Evolutionary conservation across 2,113 vertebrate genomes (phyloP), one percentile per base, ranked within the genome.

Genomic region (Leptobrachium leishanense): DNA sequence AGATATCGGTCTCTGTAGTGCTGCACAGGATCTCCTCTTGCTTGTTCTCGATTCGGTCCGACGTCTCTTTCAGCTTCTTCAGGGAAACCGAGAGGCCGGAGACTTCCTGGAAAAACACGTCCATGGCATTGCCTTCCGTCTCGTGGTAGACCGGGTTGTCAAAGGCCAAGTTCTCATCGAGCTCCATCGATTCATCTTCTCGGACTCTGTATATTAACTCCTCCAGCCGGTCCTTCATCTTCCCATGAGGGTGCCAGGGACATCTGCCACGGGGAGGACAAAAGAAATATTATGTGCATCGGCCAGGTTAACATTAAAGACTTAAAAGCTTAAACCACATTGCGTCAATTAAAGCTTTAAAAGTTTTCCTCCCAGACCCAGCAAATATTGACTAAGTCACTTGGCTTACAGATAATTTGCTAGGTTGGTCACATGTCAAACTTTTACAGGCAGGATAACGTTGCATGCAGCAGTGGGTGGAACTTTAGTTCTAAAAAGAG

Each of bases 191-290:
- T 15, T 84, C 43, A 1, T 84, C 76, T 0, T 85, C 82, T 0
- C 68, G 81, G 0, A 6, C 44, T 11, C 84, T 80, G 65, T 3
- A 82, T 79, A 5, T 85, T 68, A 89, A 81, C 78, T 90, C 90
- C 0, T 87, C 87, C 77, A 91, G 83, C 3, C 90, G 78, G 84
- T 89, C 90, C 87, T 84, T 88, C 90, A 90, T 89, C 70, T 81
- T 87, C 62, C 0, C 0, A n/a, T 2, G 13, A 42, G 9, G 73
- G 39, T 2, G 2, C 64, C 54, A 1, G 76, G 70, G 63, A 71
- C 81, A 59, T 77, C 73, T 6, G 44, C 0, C 74, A 43, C 42
- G n/a, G 55, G n/a, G 5, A 1, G 7, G 13, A 0, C 5, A 1
- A 2, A 6, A 40, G 0, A 2, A 0, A 2, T 40, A 55, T 39